phyloP scores from a whole-genome alignment of 1,140 invertebrate genomes.

The Cecropterus lyciades region DNA sequence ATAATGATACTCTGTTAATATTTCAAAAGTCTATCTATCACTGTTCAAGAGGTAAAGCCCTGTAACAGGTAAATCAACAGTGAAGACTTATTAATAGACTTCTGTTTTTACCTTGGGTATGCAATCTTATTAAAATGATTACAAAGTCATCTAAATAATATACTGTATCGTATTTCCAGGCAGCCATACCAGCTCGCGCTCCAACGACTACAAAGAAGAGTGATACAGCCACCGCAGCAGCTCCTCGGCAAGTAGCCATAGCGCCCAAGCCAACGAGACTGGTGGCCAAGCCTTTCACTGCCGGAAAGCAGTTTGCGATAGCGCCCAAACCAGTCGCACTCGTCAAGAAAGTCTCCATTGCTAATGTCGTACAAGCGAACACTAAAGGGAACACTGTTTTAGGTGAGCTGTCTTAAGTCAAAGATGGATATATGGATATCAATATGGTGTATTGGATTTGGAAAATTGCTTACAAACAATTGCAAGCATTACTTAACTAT shows the following conservation, averaged over 20 bases:
- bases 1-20: too few species aligned
- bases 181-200: constrained; percentile 39
- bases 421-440: too few species aligned
- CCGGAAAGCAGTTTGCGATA: constrained; percentile 52
- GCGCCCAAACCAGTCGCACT: constrained; percentile 63
- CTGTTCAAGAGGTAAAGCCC: too few species aligned
- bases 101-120: too few species aligned
- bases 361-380: constrained; percentile 50
- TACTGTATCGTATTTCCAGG: constrained; percentile 41
- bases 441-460: too few species aligned
- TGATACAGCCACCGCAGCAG: constrained; percentile 40
- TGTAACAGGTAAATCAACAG: too few species aligned
- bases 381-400: constrained; percentile 59
- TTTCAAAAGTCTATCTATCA: too few species aligned
- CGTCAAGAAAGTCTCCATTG: constrained; percentile 63
- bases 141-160: too few species aligned
- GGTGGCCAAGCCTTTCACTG: constrained; percentile 33
- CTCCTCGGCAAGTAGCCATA: constrained; percentile 70
- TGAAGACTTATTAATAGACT: too few species aligned
- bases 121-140: too few species aligned
- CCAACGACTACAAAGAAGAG: constrained; percentile 41
- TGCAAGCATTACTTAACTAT: too few species aligned
- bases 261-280: constrained; percentile 67
- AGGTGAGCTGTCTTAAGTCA: constrained; percentile 42
- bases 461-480: too few species aligned